Conservation (phyloP, 2,888 invertebrate species). For the Petrolisthes cinctipes region DNA sequence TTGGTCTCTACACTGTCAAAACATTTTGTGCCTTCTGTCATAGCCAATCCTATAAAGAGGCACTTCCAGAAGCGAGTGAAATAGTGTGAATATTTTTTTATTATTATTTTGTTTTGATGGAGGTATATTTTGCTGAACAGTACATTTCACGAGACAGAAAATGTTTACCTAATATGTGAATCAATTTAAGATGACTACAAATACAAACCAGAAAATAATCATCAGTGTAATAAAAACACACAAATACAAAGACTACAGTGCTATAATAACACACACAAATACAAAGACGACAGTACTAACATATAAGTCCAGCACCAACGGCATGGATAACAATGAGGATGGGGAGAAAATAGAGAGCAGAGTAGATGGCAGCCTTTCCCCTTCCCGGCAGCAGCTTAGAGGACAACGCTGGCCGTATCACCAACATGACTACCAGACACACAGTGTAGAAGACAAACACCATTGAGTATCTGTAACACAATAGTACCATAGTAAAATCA, state of each 20-base stretch:
- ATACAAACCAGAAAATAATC: too few relatives aligned
- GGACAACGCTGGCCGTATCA: slow-evolving; percentile 82
- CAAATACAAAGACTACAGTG: background rate
- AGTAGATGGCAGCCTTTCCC: slow-evolving; percentile 80
- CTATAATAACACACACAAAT: background rate
- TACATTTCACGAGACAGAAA: too few relatives aligned
- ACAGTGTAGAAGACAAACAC: slow-evolving; percentile 90
- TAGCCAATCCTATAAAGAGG: too few relatives aligned
- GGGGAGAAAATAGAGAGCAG: slow-evolving; percentile 94
- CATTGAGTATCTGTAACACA: slow-evolving; percentile 84
- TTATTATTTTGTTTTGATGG: too few relatives aligned
- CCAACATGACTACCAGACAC: slow-evolving; percentile 82
- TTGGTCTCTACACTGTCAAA: too few relatives aligned
- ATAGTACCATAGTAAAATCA: background rate
- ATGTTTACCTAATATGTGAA: too few relatives aligned
- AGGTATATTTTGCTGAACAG: too few relatives aligned
- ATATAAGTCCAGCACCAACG: slow-evolving; percentile 89
- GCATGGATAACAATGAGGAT: slow-evolving; percentile 88
- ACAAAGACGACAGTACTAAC: slow-evolving; percentile 70
- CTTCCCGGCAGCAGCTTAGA: slow-evolving; percentile 69
- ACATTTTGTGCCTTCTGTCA: too few relatives aligned
- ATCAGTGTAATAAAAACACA: background rate
- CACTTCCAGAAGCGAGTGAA: too few relatives aligned
- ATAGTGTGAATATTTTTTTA: too few relatives aligned
- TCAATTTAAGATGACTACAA: too few relatives aligned